Evolutionary conservation across 2,797 vertebrate species (phyloP), one percentile per base, ranked within the genome.

Genomic region (Pygocentrus nattereri): DNA sequence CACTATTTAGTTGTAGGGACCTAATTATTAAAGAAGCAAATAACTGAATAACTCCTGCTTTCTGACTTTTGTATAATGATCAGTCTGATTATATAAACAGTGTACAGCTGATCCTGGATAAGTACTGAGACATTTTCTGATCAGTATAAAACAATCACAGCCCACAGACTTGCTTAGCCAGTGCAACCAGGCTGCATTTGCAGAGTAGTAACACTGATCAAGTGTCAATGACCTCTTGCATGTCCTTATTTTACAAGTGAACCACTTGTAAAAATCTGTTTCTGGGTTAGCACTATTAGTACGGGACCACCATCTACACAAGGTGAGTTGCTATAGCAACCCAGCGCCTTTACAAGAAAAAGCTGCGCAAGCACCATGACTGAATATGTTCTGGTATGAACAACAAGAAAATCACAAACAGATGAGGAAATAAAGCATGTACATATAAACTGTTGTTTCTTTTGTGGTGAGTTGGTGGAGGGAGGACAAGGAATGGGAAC

Each of bases 351-450:
- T 72, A 68, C 62, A 30, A 68, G 62, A 59, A 47, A 75, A 59
- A 74, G 59, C 58, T 72, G 56, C 61, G 19, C 27, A 71, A 15
- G 23, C 15, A 19, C 44, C 10, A 71, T 44, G 67, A 76, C 56
- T 30, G 67, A 82, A 50, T 41, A 56, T 59, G 30, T 77, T 34
- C 34, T 67, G 75, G 68, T 78, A 67, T 72, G 41, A 76, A 71
- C 59, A 70, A 56, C 67, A 65, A 73, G 31, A 65, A 64, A 74
- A 78, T 68, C 15, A 67, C 50, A 78, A 82, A 68, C 81, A 78
- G 74, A 72, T 82, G 80, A 82, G 58, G n/a, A 77, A 65, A 52
- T 34, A 25, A 49, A 31, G 18, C 34, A 71, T 72, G 27, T 49
- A 27, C 16, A 72, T 72, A 16, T 49, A 50, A 61, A 18, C 8